Base-by-base conservation (phyloP, 2,113 vertebrate genomes). In the Zosterops pallidus region DNA sequence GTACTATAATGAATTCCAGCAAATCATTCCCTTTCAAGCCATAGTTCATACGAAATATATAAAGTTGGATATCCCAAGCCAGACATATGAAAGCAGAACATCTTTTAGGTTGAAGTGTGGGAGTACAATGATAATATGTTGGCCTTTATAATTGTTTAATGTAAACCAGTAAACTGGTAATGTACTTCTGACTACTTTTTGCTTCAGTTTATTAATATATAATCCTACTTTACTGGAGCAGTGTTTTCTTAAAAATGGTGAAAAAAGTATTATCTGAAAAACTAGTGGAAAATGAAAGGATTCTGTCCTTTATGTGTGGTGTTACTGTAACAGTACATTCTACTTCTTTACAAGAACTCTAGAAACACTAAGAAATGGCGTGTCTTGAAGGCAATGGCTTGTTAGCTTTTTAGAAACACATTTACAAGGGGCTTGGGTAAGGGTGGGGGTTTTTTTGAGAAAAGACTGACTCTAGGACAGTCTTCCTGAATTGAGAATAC, bases 331-430 rank as follows among this genome's bases (percentile, higher is more conserved):
- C 50, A 57, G 35, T 80, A 42, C 33, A 35, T 42, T 90, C 52
- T 3, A 1, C 85, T 97, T 97, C 80, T 86, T 96, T 90, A 72
- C 70, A 92, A 94, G 86, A 96, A 37, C 75, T 95, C 89, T 85
- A 95, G 89, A 93, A 96, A 94, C 49, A 47, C 56, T 95, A 96
- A 93, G 93, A 95, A 97, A 95, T 86, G 75, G 6, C 63, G 83
- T 94, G 83, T 33, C 94, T 94, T 89, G 68, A 93, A 94, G 88
- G 85, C 93, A 97, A 53, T 83, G 97, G 78, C 92, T 96, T 95
- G 76, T 95, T 97, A 78, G 83, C 64, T 96, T 97, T 97, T 92
- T 96, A 92, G 94, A 97, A 97, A 89, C 52, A 92, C 29, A 15
- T 94, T 97, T 88, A 85, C 28, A 82, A 83, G 79, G 42, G 17